Percentiles rank a stretch among this genome's conserved stretches.
phyloP scores from a whole-genome alignment of 1,140 invertebrate species.

The Hyles euphorbiae region DNA sequence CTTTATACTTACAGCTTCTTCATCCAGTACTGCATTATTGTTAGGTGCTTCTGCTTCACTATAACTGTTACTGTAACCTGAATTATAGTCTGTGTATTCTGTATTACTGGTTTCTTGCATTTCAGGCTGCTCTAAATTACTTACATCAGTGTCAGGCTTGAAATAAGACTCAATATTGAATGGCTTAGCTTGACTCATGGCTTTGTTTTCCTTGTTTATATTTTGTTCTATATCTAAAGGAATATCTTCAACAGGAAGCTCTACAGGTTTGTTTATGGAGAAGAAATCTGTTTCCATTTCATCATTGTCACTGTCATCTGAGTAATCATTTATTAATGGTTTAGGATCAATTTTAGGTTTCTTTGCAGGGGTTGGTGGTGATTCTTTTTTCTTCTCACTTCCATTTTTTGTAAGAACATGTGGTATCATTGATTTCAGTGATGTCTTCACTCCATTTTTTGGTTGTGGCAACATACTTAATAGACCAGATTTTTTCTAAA shows the following conservation, averaged over 20 bases:
- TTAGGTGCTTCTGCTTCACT: constrained; percentile 16
- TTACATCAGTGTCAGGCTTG: constrained; percentile 34
- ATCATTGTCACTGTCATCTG: constrained; percentile 70
- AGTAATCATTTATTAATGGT: constrained; percentile 39
- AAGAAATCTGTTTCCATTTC: constrained; percentile 74
- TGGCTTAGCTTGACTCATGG: constrained; percentile 16
- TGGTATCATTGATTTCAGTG: constrained; percentile 52
- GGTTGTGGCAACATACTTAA: constrained; percentile 75
- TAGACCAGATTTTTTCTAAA: constrained; percentile 70
- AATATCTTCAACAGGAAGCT: constrained; percentile 34
- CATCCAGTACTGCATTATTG: constrained; percentile 44
- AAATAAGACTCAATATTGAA: constrained; percentile 50
- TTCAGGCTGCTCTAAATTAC: constrained; percentile 19
- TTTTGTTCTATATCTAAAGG: constrained; percentile 37
- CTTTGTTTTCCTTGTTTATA: constrained; percentile 21
- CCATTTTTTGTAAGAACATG: constrained; percentile 44
- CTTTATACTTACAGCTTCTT: constrained; percentile 63
- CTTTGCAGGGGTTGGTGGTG: constrained; percentile 28
- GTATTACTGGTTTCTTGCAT: constrained; percentile 16
- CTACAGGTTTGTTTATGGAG: constrained; percentile 66
- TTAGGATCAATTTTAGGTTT: constrained; percentile 32
- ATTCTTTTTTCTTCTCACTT: constrained; percentile 38
- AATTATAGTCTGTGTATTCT: constrained; percentile 17
- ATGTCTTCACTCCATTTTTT: constrained; percentile 51
- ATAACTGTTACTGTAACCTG: constrained; percentile 22